Evolutionary conservation across 2,888 invertebrate genomes (phyloP).

Genomic region (Phortica magna): DNA sequence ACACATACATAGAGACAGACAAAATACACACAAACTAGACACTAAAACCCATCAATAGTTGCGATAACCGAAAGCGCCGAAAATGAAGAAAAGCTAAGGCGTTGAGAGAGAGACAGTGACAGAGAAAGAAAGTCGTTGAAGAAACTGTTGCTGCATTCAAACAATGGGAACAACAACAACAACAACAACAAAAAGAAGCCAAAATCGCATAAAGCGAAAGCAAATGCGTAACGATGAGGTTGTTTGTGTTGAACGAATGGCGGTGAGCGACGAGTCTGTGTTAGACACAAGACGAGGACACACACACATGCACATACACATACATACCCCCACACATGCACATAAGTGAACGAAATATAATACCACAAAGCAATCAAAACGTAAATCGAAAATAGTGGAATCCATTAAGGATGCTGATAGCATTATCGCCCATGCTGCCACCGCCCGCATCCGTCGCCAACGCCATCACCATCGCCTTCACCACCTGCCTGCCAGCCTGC

Average conservation of each 20-base stretch:
- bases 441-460: neutral
- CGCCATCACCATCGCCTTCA: conserved; percentile 17
- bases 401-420: conserved; percentile 67
- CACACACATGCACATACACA: neutral
- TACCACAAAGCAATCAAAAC: conserved; percentile 69
- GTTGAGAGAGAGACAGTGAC: neutral
- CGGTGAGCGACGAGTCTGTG: neutral
- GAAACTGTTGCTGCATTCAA: conserved; percentile 51
- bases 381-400: conserved; percentile 68
- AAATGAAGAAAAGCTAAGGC: conserved; percentile 5
- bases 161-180: neutral
- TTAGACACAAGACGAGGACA: neutral
- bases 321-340: conserved; percentile 34
- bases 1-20: neutral
- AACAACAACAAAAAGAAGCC: conserved; percentile 16
- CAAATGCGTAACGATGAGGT: conserved; percentile 4
- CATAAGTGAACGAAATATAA: conserved; percentile 68
- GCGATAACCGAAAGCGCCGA: conserved; percentile 12
- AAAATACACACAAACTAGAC: neutral
- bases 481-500: conserved; percentile 42
- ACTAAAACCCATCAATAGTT: conserved; percentile 22
- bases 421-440: conserved; percentile 54
- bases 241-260: neutral
- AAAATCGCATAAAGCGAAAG: neutral
- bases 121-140: neutral